Percentiles rank a stretch among this genome's conserved stretches.
phyloP scores from a whole-genome alignment of 2,888 invertebrate species.

The Philopedon plagiatum region DNA sequence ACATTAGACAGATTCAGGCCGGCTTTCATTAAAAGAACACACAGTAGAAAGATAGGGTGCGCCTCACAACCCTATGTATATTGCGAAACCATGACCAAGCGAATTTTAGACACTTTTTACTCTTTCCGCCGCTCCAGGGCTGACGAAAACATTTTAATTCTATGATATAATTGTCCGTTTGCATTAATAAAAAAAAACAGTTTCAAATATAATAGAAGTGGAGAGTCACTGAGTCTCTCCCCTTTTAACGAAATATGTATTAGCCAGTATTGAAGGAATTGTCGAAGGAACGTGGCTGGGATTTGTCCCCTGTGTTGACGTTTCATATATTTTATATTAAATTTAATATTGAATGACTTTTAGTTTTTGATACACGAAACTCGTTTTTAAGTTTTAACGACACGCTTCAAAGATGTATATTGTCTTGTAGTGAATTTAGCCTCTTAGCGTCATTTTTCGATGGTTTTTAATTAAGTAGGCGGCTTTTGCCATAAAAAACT shows the following conservation, averaged over 20 bases:
- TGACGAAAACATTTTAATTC: conserved; percentile 66
- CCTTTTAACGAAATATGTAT: conserved; percentile 25
- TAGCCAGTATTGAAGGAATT: conserved; percentile 28
- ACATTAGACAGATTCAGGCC: conserved; percentile 60
- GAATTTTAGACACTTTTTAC: conserved; percentile 63
- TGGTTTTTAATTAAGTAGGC: no score
- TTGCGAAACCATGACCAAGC: conserved; percentile 66
- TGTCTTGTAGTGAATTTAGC: no score
- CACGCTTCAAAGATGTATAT: neutral
- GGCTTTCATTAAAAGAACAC: conserved; percentile 62
- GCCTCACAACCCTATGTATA: conserved; percentile 64
- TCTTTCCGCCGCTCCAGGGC: conserved; percentile 39
- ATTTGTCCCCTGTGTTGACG: conserved; percentile 41
- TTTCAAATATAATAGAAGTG: conserved; percentile 63
- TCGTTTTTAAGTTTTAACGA: neutral
- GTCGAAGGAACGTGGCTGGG: conserved; percentile 40
- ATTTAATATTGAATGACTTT: conserved; percentile 44
- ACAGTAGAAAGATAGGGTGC: conserved; percentile 55
- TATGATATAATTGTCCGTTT: conserved; percentile 67
- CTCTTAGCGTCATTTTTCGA: neutral
- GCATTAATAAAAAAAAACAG: conserved; percentile 65
- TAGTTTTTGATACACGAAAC: conserved; percentile 15
- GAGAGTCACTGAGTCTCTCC: conserved; percentile 59
- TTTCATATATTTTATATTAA: conserved; percentile 43
- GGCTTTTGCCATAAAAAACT: neutral